phyloP scores from a whole-genome alignment of 2,797 vertebrate species.

The Lerista edwardsae region DNA sequence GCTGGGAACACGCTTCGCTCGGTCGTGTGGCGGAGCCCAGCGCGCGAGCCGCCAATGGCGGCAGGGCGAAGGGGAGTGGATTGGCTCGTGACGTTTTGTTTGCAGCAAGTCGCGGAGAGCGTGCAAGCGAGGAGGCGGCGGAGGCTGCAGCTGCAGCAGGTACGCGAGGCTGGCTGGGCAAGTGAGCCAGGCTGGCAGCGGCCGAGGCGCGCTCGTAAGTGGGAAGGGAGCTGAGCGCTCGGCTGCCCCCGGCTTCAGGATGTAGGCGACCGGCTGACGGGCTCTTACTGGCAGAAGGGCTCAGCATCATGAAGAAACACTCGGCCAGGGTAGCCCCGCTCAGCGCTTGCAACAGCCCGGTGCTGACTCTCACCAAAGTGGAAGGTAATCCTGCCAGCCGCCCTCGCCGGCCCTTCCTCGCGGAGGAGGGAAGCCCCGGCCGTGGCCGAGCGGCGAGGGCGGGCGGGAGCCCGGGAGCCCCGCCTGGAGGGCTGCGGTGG shows the following conservation, averaged over 20 bases:
- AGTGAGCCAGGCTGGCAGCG: neutral
- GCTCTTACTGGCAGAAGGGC: constrained; percentile 85
- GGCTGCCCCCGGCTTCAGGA: constrained; percentile 79
- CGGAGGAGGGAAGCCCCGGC: neutral
- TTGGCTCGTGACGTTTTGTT: constrained; percentile 73
- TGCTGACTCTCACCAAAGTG: constrained; percentile 96
- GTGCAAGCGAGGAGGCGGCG: constrained; percentile 35
- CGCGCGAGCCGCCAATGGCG: constrained; percentile 38
- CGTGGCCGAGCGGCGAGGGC: neutral
- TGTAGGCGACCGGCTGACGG: constrained; percentile 87
- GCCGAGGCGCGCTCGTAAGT: neutral
- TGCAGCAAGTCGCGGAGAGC: constrained; percentile 59
- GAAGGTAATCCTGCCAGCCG: constrained; percentile 82
- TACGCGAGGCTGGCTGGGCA: constrained; percentile 40
- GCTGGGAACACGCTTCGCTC: neutral
- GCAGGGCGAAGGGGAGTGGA: constrained; percentile 46
- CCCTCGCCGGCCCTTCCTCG: neutral
- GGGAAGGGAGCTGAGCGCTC: constrained; percentile 9
- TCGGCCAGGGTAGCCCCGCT: constrained; percentile 94
- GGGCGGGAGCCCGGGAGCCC: neutral
- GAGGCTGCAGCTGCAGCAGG: constrained; percentile 44
- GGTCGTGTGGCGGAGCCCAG: neutral
- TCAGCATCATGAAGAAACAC: constrained; percentile 97
- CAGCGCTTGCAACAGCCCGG: constrained; percentile 96
- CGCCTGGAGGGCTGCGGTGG: neutral